These are phyloP conservation scores for Trogon melanurus DNA, from an alignment of 2,113 vertebrate genomes.

Conservation along the genomic window DNA sequence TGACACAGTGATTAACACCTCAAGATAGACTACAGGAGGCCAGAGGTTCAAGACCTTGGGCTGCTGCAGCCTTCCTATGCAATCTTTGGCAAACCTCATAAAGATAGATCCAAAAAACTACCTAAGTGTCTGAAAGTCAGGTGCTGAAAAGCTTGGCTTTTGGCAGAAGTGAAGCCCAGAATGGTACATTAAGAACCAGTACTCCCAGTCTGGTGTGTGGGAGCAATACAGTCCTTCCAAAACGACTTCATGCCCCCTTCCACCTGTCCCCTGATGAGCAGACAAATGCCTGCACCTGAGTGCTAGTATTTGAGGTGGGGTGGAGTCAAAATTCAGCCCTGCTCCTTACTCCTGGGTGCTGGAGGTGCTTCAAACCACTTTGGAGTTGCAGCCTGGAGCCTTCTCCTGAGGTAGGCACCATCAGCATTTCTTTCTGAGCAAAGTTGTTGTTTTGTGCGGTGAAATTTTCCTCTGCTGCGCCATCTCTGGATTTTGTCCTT, in stretches of 20 bases:
- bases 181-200: neutral
- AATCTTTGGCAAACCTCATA: constrained; percentile 25
- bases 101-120: constrained; percentile 7
- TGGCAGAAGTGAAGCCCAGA: neutral
- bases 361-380: neutral
- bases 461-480: neutral
- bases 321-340: neutral
- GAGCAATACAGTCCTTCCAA: neutral
- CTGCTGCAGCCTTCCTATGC: neutral
- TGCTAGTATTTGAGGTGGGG: neutral
- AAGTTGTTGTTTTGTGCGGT: neutral
- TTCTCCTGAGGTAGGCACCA: neutral
- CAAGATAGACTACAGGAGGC: neutral
- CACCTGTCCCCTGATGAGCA: neutral
- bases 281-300: neutral
- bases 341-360: neutral
- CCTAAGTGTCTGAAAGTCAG: neutral
- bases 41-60: neutral
- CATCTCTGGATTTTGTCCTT: neutral
- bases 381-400: neutral
- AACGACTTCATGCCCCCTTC: neutral
- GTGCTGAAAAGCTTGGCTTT: constrained; percentile 6
- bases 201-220: neutral
- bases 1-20: neutral
- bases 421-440: neutral